Percentiles rank a stretch among this genome's conserved stretches.
Conservation (phyloP, 2,797 vertebrate species). For the Vireo griseus region DNA sequence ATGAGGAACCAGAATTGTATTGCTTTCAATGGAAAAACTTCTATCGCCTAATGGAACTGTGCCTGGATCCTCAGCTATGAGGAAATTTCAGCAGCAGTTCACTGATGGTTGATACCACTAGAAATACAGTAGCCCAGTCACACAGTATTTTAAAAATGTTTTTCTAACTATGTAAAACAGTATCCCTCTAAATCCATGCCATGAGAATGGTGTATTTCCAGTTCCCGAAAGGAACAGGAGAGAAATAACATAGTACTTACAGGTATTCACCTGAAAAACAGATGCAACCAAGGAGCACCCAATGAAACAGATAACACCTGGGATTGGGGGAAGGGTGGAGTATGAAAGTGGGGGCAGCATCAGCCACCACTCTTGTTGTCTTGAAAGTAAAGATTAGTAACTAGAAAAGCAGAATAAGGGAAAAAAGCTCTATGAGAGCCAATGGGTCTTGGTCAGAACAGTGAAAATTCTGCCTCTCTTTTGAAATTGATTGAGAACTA, state of each 20-base stretch:
- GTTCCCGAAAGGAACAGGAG: not conserved
- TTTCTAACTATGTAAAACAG: not conserved
- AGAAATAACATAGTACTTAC: not conserved
- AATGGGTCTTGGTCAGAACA: not conserved
- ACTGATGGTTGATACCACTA: not conserved
- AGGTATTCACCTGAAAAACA: not conserved
- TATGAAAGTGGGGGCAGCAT: not conserved
- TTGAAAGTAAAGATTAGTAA: not conserved
- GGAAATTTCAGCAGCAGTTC: not conserved
- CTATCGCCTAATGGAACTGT: not conserved
- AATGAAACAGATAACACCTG: not conserved
- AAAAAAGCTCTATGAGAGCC: not conserved
- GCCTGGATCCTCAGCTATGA: not conserved
- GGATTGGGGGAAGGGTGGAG: accelerated
- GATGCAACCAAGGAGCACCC: not conserved
- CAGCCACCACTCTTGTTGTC: not conserved
- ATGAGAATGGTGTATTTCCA: not conserved
- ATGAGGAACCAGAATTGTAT: not conserved
- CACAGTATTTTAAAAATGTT: not conserved
- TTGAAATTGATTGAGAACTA: not conserved
- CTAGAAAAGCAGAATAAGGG: not conserved
- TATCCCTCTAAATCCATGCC: not conserved
- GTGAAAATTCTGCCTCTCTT: not conserved
- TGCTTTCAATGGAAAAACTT: not conserved
- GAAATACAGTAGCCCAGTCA: not conserved